Conservation (phyloP, 1,140 invertebrate species). For the Anagrus nilaparvatae region DNA sequence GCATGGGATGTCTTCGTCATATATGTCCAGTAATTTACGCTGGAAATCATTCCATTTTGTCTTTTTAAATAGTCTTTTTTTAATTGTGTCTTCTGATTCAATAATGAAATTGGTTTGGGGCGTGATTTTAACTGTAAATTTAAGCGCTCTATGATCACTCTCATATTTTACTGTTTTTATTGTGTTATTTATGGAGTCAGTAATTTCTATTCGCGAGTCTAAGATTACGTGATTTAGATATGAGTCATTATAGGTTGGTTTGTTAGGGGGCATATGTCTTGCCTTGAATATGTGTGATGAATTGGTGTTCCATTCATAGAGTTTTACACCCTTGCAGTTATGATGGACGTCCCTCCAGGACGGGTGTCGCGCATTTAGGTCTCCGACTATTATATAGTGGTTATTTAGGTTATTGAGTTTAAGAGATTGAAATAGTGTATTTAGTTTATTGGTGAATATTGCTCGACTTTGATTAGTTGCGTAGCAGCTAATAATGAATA, state of each 20-base stretch:
- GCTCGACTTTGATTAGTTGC: conserved; percentile 11
- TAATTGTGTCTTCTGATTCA: neutral
- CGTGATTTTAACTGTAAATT: neutral
- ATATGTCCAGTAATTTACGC: too few relatives aligned
- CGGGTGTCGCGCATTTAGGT: conserved; percentile 18
- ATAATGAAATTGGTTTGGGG: neutral
- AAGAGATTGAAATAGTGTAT: conserved; percentile 15
- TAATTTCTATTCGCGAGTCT: neutral
- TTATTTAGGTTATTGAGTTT: conserved; percentile 12
- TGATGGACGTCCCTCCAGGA: conserved; percentile 13
- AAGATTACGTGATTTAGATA: neutral
- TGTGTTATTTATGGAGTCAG: neutral
- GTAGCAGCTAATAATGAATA: conserved; percentile 14
- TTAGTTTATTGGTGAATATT: conserved; percentile 13
- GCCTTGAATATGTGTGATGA: neutral
- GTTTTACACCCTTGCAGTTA: conserved; percentile 14
- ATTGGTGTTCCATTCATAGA: too few relatives aligned
- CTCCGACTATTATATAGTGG: conserved; percentile 19
- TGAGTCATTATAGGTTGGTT: neutral
- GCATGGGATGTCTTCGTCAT: too few relatives aligned
- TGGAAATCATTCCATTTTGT: neutral
- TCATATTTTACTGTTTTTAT: neutral
- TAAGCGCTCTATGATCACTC: neutral
- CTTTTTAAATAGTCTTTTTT: neutral
- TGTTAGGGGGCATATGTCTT: neutral